Base-by-base conservation (phyloP, 2,113 vertebrate species). In the Emberiza fucata region DNA sequence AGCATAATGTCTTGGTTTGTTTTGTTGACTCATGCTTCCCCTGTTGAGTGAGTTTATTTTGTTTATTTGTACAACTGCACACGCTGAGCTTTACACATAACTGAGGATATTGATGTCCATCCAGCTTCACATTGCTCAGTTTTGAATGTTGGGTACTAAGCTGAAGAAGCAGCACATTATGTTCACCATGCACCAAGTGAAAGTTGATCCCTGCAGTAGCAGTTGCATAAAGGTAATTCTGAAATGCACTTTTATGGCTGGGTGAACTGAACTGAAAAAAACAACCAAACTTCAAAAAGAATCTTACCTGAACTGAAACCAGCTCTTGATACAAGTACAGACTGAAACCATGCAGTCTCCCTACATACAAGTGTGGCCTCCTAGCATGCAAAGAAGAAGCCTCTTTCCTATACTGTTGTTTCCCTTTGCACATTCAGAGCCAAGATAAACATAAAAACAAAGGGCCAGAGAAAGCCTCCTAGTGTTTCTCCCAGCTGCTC, bases 81-180 rank as follows among this genome's bases (percentile, higher is more conserved):
- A 24, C 0, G 0, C 5, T 66, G 16, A 48, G 28, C 11, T 92
- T 63, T 40, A 70, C 5, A 39, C 4, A 2, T 17, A 60, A 61
- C 0, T 27, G 47, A 51, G 22, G 31, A 16, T 64, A 39, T 39
- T 68, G 21, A 29, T 60, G 12, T 33, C 57, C 50, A 48, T 31
- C 27, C 40, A 31, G 20, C 8, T 40, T 66, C 64, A 78, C 22
- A 73, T 11, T 8, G 14, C 37, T 80, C n/a, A 31, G 4, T 77
- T 83, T 65, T 2, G 6, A 39, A 24, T 42, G 27, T 3, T 69
- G n/a, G 3, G 24, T 42, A 56, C 28, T 60, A 54, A 91, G 11
- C 13, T n/a, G 65, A 78, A 71, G 59, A 90, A 69, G 5, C 6
- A 77, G 27, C 1, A 5, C 24, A 40, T 28, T 27, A 35, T 4